phyloP scores from a whole-genome alignment of 2,888 invertebrate genomes.

The Synanthedon tipuliformis region DNA sequence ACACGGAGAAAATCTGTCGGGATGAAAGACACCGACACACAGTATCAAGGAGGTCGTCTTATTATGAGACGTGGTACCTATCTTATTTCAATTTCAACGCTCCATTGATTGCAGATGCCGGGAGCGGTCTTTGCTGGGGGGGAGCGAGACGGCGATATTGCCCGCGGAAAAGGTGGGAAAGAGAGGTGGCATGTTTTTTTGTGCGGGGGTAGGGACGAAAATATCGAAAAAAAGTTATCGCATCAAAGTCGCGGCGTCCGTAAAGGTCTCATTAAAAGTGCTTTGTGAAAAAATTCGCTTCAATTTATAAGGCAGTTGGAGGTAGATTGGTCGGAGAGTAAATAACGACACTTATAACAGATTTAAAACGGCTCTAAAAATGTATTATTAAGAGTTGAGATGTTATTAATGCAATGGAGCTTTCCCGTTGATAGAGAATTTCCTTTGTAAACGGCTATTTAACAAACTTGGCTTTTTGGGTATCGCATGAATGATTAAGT shows the following conservation, averaged over 20 bases:
- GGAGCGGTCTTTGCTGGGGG: conserved; percentile 40
- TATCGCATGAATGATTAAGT: conserved; percentile 10
- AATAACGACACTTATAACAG: conserved; percentile 50
- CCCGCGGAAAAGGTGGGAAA: conserved; percentile 19
- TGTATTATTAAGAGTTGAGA: conserved; percentile 5
- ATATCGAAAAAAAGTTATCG: conserved; percentile 65
- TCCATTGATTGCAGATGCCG: conserved; percentile 68
- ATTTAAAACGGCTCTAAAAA: conserved; percentile 31
- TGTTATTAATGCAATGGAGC: conserved; percentile 14
- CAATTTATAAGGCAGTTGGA: conserved; percentile 58
- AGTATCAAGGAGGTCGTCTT: conserved; percentile 25
- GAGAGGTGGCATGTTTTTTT: conserved; percentile 43
- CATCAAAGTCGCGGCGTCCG: conserved; percentile 56
- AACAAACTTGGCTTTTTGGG: conserved; percentile 10
- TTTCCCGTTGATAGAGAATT: conserved; percentile 9
- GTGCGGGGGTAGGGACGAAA: conserved; percentile 36
- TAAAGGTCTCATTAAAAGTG: conserved; percentile 67
- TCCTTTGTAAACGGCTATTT: conserved; percentile 10
- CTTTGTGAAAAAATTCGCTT: conserved; percentile 58
- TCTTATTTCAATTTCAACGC: conserved; percentile 69
- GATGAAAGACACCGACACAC: conserved; percentile 19
- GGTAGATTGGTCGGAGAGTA: conserved; percentile 50
- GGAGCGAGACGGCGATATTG: conserved; percentile 28
- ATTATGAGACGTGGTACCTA: conserved; percentile 54
- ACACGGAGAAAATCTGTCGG: conserved; percentile 28